Conservation (phyloP, 2,113 vertebrate species). For the Onychostoma macrolepis region DNA sequence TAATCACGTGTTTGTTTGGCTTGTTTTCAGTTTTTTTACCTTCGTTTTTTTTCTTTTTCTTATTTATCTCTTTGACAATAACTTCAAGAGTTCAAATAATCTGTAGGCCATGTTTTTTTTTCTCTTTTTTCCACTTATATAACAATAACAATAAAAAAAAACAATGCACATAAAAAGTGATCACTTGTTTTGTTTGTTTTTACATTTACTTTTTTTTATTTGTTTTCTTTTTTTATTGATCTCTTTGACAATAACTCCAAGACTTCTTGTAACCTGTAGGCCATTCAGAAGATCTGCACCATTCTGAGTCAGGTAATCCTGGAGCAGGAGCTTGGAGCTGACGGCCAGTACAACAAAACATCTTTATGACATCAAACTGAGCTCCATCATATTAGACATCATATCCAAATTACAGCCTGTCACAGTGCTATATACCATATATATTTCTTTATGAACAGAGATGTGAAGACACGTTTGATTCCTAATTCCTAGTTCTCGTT, state of each 20-base stretch:
- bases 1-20: too few species aligned
- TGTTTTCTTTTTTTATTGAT: not conserved
- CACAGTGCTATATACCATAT: not conserved
- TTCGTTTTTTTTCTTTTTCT: too few species aligned
- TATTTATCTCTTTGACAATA: too few species aligned
- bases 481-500: not conserved
- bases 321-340: not conserved
- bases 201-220: too few species aligned
- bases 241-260: not conserved
- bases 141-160: too few species aligned
- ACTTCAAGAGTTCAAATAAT: too few species aligned
- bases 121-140: too few species aligned
- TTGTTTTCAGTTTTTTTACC: too few species aligned
- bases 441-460: not conserved
- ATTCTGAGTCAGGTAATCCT: not conserved
- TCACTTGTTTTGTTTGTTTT: too few species aligned
- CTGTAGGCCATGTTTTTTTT: too few species aligned
- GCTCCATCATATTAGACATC: not conserved
- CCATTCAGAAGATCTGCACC: not conserved
- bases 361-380: not conserved
- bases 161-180: too few species aligned
- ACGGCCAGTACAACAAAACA: not conserved
- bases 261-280: not conserved
- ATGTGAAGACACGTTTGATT: conserved; percentile 29
- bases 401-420: conserved; percentile 15